phyloP scores from a whole-genome alignment of 1,140 invertebrate species.

The Homalodisca vitripennis region DNA sequence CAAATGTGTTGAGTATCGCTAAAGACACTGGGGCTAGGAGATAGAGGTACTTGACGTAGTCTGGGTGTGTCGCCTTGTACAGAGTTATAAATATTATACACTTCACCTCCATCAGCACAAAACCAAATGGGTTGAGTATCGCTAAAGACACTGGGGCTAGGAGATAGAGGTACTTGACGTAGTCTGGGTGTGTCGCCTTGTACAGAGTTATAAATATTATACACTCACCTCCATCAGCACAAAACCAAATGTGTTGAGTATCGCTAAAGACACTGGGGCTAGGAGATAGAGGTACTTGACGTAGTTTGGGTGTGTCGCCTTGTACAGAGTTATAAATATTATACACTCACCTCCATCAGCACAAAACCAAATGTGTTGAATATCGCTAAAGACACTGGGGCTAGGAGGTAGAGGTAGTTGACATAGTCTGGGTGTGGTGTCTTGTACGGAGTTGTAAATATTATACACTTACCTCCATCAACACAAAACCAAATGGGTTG shows the following conservation, averaged over 20 bases:
- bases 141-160: conserved; percentile 92
- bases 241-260: conserved; percentile 92
- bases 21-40: conserved; percentile 92
- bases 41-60: conserved; percentile 90
- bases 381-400: conserved; percentile 89
- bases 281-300: conserved; percentile 88
- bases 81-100: too few relatives aligned
- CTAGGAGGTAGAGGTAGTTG: conserved; percentile 88
- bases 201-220: conserved; percentile 73
- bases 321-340: conserved; percentile 73
- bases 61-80: conserved; percentile 79
- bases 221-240: conserved; percentile 70
- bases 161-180: conserved; percentile 87
- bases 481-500: conserved; percentile 88
- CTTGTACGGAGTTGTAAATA: conserved; percentile 70
- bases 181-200: conserved; percentile 80
- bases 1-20: conserved; percentile 89
- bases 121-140: conserved; percentile 90
- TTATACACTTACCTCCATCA: conserved; percentile 92
- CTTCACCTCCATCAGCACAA: conserved; percentile 88
- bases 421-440: conserved; percentile 85
- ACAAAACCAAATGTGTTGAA: conserved; percentile 92
- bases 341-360: conserved; percentile 68
- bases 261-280: conserved; percentile 89
- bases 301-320: conserved; percentile 83